Percentiles rank a stretch among this genome's conserved stretches.
Conservation (phyloP, 2,888 invertebrate genomes). For the Dryobotodes eremita region DNA sequence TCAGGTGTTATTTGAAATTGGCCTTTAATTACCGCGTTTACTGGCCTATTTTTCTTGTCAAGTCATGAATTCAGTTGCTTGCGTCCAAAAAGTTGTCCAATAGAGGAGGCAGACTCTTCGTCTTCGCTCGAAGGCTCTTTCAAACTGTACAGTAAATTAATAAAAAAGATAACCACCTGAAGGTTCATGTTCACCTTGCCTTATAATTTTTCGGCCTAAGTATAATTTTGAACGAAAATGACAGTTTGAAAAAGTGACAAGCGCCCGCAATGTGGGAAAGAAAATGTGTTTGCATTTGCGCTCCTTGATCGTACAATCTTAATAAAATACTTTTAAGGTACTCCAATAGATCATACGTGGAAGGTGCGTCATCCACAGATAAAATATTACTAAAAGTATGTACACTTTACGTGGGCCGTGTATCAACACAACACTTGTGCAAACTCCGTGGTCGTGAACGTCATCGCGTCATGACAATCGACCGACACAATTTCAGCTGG, state of each 20-base stretch:
- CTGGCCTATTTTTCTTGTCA: neutral
- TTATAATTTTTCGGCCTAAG: neutral
- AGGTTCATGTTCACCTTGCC: neutral
- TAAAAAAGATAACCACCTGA: neutral
- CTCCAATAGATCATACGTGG: conserved; percentile 1
- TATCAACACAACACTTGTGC: conserved; percentile 38
- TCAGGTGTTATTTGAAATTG: neutral
- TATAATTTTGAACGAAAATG: neutral
- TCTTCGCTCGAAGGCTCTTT: neutral
- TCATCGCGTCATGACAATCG: conserved; percentile 20
- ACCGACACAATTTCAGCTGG: conserved; percentile 13
- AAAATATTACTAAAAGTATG: neutral
- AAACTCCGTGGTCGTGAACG: conserved; percentile 31
- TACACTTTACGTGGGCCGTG: conserved; percentile 30
- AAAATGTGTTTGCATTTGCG: neutral
- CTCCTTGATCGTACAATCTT: neutral
- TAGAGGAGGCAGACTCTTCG: neutral
- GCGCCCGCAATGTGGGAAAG: too few species aligned
- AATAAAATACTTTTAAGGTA: neutral
- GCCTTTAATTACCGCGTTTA: neutral
- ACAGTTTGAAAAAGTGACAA: neutral
- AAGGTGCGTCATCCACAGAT: conserved; percentile 17
- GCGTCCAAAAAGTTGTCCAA: neutral
- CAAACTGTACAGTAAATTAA: neutral
- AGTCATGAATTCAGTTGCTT: neutral